Conservation (phyloP, 1,140 invertebrate genomes). For the Conus ventricosus region DNA sequence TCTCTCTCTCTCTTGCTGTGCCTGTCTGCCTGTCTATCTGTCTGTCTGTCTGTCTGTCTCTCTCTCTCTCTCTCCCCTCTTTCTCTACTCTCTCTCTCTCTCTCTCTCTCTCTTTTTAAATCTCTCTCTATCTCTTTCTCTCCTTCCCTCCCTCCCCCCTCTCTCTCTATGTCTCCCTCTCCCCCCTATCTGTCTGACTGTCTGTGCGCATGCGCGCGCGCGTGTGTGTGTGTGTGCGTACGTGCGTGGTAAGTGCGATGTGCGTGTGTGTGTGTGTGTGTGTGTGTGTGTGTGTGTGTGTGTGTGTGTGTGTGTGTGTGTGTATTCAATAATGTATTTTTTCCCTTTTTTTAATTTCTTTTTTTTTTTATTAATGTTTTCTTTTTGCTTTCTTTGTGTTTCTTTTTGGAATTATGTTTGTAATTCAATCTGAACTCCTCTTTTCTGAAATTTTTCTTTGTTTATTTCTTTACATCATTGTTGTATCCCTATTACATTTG, state of each 20-base stretch:
- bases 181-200: background rate
- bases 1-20: background rate
- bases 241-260: too few species aligned
- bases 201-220: background rate
- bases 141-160: too few species aligned
- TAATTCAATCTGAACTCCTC: too few species aligned
- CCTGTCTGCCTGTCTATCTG: background rate
- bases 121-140: background rate
- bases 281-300: slow-evolving; percentile 13
- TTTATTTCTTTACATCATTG: too few species aligned
- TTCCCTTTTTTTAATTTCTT: too few species aligned
- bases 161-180: too few species aligned
- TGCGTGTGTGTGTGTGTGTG: background rate
- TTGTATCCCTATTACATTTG: too few species aligned
- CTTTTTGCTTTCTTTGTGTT: too few species aligned
- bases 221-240: background rate
- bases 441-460: too few species aligned
- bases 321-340: background rate
- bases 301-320: slow-evolving; percentile 5
- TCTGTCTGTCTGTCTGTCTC: background rate
- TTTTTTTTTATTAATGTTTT: too few species aligned
- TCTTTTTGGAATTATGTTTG: too few species aligned
- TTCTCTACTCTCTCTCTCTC: background rate
- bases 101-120: background rate
- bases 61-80: background rate